phyloP scores from a whole-genome alignment of 2,797 vertebrate species.

The Chaenodraco wilsoni region DNA sequence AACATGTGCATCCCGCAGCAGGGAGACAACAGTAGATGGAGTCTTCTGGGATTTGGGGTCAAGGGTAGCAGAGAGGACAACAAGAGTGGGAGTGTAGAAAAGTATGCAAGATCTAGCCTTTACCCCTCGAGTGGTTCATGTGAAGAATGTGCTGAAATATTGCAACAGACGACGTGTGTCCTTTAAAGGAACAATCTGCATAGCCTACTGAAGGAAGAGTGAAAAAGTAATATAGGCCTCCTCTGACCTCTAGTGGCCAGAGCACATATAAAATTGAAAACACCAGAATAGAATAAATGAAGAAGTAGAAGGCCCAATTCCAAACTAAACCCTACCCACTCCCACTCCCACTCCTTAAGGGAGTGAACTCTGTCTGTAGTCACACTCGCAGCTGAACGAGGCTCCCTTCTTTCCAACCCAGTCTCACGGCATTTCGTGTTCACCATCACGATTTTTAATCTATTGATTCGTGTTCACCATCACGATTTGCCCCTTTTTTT shows the following conservation, averaged over 20 bases:
- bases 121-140: conserved; percentile 7
- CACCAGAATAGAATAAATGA: not conserved
- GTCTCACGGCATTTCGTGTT: too few relatives aligned
- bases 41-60: conserved; percentile 31
- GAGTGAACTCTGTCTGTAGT: too few relatives aligned
- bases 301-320: too few relatives aligned
- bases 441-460: too few relatives aligned
- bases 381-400: too few relatives aligned
- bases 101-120: not conserved
- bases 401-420: too few relatives aligned
- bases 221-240: not conserved
- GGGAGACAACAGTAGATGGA: conserved; percentile 27
- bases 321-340: too few relatives aligned
- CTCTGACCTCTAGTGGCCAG: conserved; percentile 72
- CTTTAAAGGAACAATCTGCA: conserved; percentile 10
- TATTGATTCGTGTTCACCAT: too few relatives aligned
- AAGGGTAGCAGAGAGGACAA: conserved; percentile 33
- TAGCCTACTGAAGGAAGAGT: not conserved
- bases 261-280: not conserved
- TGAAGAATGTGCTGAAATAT: conserved; percentile 28
- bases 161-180: conserved; percentile 16
- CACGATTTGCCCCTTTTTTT: too few relatives aligned
- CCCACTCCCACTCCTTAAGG: too few relatives aligned
- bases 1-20: conserved; percentile 24
- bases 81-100: not conserved